Evolutionary conservation across 2,113 vertebrate genomes (phyloP), one percentile per base, ranked within the genome.

Genomic region (Strix uralensis): DNA sequence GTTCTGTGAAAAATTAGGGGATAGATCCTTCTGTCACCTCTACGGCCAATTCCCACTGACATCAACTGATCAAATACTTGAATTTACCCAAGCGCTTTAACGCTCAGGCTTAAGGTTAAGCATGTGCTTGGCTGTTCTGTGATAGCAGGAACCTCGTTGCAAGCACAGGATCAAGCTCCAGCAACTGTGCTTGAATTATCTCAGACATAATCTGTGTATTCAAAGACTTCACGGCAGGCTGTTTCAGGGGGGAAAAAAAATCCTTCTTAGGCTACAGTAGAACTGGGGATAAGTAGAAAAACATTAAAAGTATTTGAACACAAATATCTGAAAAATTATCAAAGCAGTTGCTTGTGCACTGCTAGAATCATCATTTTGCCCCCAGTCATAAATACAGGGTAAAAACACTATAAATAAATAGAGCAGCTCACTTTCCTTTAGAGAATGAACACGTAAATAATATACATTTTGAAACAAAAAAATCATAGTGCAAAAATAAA

Each of bases 401-500:
- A 95, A 97, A 97, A 91, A 38, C 71, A 84, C 78, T 78, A 89
- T 90, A 97, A 98, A 98, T 97, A 98, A 98, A 98, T 97, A 98
- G 73, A 98, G 95, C 94, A 95, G 94, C 75, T 88, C 78, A 91
- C 85, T 95, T 96, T 97, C 67, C 78, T 94, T 96, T 91, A 94
- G 94, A 95, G 80, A 95, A 97, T 84, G 54, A 90, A 96, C 65
- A 96, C 94, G 97, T 98, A 97, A 98, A 97, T 97, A 98, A 95
- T 82, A 94, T 36, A 98, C 89, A 96, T 66, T 92, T 94, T 75
- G 69, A 96, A 98, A 97, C 96, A 92, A 95, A 97, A 95, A 95
- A 90, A 97, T 91, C 79, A 88, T 96, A 97, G 97, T 97, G 97
- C 97, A 98, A 98, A 98, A 98, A 98, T 98, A 98, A 98, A 97